Evolutionary conservation across 2,797 vertebrate species (phyloP).

Genomic region (Esox lucius): DNA sequence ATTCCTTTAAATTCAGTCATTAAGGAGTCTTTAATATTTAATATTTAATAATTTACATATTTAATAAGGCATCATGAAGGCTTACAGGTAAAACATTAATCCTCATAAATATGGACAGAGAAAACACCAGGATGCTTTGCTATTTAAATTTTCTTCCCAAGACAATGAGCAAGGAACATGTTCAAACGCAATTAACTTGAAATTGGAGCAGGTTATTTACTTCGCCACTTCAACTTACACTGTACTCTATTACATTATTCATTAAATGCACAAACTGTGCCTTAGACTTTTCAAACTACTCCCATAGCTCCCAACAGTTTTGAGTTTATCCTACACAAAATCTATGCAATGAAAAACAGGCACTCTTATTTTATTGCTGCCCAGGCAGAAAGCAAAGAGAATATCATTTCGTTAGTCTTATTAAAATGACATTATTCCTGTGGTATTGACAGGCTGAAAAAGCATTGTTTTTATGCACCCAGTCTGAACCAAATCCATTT

Average conservation of each 20-base stretch:
- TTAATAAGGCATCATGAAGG: background rate
- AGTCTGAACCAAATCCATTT: conserved; percentile 21
- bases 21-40: too few relatives aligned
- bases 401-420: conserved; percentile 48
- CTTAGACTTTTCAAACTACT: background rate
- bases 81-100: background rate
- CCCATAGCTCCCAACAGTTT: background rate
- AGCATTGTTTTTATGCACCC: conserved; percentile 40
- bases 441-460: conserved; percentile 40
- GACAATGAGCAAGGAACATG: background rate
- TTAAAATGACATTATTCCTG: conserved; percentile 45
- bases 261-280: background rate
- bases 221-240: background rate
- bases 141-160: background rate
- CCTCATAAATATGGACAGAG: background rate
- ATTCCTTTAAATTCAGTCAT: background rate
- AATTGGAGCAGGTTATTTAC: background rate
- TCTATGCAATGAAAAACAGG: conserved; percentile 21
- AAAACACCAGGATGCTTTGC: background rate
- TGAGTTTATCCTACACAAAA: background rate
- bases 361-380: conserved; percentile 39
- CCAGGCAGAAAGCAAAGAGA: conserved; percentile 33
- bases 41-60: background rate
- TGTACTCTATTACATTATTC: background rate
- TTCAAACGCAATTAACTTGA: background rate